A percentile compares a stretch with the other conserved stretches of the same genome.
Evolutionary conservation across 2,797 vertebrate species (phyloP).

Genomic region (Notamacropus eugenii): DNA sequence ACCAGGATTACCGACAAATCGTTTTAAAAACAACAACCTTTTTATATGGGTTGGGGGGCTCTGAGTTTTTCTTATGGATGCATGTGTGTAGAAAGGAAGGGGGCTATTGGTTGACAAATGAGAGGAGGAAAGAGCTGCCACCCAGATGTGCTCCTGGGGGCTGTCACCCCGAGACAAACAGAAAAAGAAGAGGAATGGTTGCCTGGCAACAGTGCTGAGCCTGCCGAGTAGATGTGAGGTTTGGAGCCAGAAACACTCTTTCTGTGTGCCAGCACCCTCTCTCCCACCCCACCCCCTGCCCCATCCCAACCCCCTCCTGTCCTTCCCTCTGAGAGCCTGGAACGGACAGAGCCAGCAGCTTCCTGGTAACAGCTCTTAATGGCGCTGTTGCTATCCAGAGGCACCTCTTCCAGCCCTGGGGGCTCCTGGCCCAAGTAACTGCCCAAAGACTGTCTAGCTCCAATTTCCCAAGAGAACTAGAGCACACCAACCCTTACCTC

Average conservation of each 20-base stretch:
- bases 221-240: slow-evolving; percentile 68
- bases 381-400: neutral
- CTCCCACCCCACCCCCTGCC: slow-evolving; percentile 34
- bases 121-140: neutral
- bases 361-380: neutral
- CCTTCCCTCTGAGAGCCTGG: neutral
- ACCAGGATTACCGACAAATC: neutral
- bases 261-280: slow-evolving; percentile 17
- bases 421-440: neutral
- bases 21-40: neutral
- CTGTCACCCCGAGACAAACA: slow-evolving; percentile 22
- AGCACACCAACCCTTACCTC: neutral
- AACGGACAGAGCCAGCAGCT: neutral
- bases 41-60: neutral
- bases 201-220: slow-evolving; percentile 70
- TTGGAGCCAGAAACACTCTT: slow-evolving; percentile 57
- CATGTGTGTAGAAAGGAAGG: neutral
- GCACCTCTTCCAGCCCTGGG: neutral
- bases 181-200: slow-evolving; percentile 61
- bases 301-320: slow-evolving; percentile 39
- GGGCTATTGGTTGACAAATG: neutral
- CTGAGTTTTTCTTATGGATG: neutral
- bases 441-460: neutral
- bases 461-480: neutral
- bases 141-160: slow-evolving; percentile 38